Evolutionary conservation across 2,113 vertebrate species (phyloP), one percentile per base, ranked within the genome.

Genomic region (Xenopus borealis): DNA sequence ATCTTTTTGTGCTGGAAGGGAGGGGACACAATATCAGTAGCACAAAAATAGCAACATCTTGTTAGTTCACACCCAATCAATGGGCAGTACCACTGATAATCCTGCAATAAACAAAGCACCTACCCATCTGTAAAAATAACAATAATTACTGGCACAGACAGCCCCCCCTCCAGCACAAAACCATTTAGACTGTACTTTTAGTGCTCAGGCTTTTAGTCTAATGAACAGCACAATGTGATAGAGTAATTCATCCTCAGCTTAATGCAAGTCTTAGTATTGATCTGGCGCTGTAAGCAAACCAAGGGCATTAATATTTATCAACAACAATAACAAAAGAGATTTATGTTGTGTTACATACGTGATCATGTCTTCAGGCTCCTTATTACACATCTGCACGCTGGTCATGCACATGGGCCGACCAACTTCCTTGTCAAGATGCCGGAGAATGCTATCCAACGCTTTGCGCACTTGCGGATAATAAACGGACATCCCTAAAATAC

Each of bases 371-470:
- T 99, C 97, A 1, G 97, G 97, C 76, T 99, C 97, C 82, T 99
- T 99, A 80, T 99, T 98, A 70, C 95, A 98, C 97, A 99, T 98
- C 88, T 99, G 97, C 52, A 98, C 93, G 16, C 88, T 99, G 14
- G 97, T 99, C 96, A 99, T 97, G 81, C 96, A 98, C 96, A 99
- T 98, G 3, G 96, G 95, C 75, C 97, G 94, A 47, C 97, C 97
- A 80, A 99, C 97, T 82, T 99, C 97, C 88, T 99, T 99, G 89
- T 99, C 97, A 82, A 99, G 85, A 84, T 98, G 96, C 62, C 97
- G 89, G 64, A 99, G 93, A 80, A 99, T 98, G 89, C 92, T 98
- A 72, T 99, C 97, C 66, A 99, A 83, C 0, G 97, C 97, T 85
- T 96, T 98, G 81, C 97, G 91, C 66, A 99, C 96, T 93, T 98